Evolutionary conservation across 1,140 invertebrate genomes (phyloP), one percentile per base, ranked within the genome.

Genomic region (Ooceraea biroi): DNA sequence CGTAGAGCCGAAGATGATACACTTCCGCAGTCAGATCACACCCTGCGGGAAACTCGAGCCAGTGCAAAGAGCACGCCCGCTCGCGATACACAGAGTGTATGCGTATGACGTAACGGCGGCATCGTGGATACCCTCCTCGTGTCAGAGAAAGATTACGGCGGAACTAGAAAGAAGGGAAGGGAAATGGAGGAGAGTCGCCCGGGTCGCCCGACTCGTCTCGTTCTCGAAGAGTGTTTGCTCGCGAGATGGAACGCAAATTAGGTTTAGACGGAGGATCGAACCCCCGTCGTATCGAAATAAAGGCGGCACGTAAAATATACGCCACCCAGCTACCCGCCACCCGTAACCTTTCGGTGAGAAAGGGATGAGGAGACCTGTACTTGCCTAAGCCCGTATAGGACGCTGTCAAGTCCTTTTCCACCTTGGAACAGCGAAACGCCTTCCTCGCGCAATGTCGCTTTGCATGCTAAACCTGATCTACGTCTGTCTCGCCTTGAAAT

Each of bases 211-310:
- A 7, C 57, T 27, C 66, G 48, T 36, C 74, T 65, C 71, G 82
- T 74, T 84, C 73, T 80, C 65, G 73, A 78, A 78, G 89, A 93
- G 91, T 92, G 91, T 93, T 93, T 94, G 91, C 92, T 92, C 90
- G 91, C 85, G 91, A 92, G 87, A 93, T 94, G 92, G 91, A 93
- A 94, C 89, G 93, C 93, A 94, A 94, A 93, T 94, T 94, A 93
- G 91, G 91, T 94, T 93, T 93, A 85, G 88, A 90, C 88, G 86
- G 90, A 7, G 91, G 90, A 93, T 94, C 90, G 90, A 93, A 92
- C 83, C 88, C 89, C 73, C 82, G 82, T 85, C 82, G 91, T 93
- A 93, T 93, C 92, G 92, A 94, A 94, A 93, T 93, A 93, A 94
- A 93, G 89, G 91, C 90, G 84, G 86, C 90, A 90, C 91, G 90